These are phyloP conservation scores for Dascillus cervinus DNA, from an alignment of 2,888 invertebrate genomes.

Conservation along the genomic window DNA sequence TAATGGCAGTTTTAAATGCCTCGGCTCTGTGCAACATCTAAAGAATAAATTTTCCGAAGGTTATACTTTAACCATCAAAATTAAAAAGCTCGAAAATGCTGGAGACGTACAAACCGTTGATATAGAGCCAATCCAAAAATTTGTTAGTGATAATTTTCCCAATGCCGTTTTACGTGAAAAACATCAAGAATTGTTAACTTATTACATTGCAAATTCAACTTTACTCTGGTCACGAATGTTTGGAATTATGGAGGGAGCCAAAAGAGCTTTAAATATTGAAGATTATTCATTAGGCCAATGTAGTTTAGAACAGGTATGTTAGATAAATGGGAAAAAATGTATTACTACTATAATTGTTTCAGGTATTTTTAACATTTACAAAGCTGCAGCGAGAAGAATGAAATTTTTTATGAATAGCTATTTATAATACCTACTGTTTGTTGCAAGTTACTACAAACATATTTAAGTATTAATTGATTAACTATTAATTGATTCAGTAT, in stretches of 20 bases:
- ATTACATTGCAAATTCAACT: slow-evolving; percentile 53
- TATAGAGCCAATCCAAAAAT: slow-evolving; percentile 27
- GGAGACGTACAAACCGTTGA: slow-evolving; percentile 5
- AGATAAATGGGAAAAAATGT: not conserved
- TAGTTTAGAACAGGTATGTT: slow-evolving; percentile 61
- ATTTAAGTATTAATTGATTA: too few species aligned
- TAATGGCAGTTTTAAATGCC: slow-evolving; percentile 71
- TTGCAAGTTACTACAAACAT: too few species aligned
- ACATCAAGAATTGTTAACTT: slow-evolving; percentile 65
- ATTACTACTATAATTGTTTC: slow-evolving; percentile 15
- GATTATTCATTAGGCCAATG: slow-evolving; percentile 81
- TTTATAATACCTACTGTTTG: too few species aligned
- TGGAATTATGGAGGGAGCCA: slow-evolving; percentile 59
- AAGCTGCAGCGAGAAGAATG: slow-evolving; percentile 44
- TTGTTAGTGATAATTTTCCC: slow-evolving; percentile 31
- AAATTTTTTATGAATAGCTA: too few species aligned
- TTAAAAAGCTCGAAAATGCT: slow-evolving; percentile 29
- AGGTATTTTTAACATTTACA: slow-evolving; percentile 62
- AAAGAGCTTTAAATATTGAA: slow-evolving; percentile 48
- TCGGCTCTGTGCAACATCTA: slow-evolving; percentile 74
- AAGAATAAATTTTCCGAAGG: slow-evolving; percentile 71
- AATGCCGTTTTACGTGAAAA: slow-evolving; percentile 50
- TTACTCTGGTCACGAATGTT: slow-evolving; percentile 70
- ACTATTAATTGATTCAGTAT: too few species aligned
- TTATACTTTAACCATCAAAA: slow-evolving; percentile 39